Base-by-base conservation (phyloP, 2,888 invertebrate genomes). In the Melipona bicolor region DNA sequence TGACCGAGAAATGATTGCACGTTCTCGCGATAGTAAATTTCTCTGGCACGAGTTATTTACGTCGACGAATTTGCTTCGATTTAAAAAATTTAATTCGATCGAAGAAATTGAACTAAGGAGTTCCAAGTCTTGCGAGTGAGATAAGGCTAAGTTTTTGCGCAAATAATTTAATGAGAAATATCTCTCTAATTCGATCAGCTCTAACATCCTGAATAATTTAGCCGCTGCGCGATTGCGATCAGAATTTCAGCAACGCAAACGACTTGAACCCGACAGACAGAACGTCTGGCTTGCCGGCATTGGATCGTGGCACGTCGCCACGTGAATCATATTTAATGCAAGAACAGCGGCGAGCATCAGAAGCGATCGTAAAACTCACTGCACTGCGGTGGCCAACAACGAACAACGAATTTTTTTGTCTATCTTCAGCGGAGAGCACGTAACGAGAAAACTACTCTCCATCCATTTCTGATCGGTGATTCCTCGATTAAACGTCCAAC, bases 261-360 rank as follows among this genome's bases (percentile, higher is more conserved):
- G 50, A 21, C n/a, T n/a, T 2, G 32, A 27, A 52, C 36, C 27
- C 24, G 49, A 71, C 70, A 76, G 76, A 77, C 67, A 62, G 61
- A 68, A 49, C 49, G 82, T 83, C 82, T 72, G 71, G 61, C 59
- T 50, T 21, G 65, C 13, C 36, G 56, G 43, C 59, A 2, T 27
- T 27, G 84, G 70, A 70, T 68, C 75, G 67, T 68, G 73, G 54
- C 67, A 49, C 52, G 61, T 64, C 78, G 76, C 78, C 74, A 77
- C 77, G 73, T 86, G 82, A 78, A 87, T 87, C 87, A 85, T 83
- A 83, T 85, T 88, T 81, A 79, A 86, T 84, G 84, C 86, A 77
- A 78, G 83, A 78, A 82, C 75, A 68, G 87, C 89, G 88, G 89
- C 86, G 81, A 83, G 86, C 79, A 87, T 89, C 89, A 84, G 88